These are phyloP conservation scores for Gandaritis pyraliata DNA, from an alignment of 2,888 invertebrate genomes.

Conservation along the genomic window DNA sequence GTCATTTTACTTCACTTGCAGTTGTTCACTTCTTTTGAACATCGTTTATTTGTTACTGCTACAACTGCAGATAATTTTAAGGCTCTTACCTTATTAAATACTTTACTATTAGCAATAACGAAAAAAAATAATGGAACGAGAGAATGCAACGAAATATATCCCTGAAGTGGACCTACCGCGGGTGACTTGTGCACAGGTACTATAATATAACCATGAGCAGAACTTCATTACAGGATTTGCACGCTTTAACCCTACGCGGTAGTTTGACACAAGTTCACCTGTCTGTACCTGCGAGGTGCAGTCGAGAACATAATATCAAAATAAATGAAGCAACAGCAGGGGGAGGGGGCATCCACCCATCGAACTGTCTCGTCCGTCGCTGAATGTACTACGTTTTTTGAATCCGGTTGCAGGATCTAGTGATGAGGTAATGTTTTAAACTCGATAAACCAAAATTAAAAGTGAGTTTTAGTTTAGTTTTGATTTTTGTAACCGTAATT, in stretches of 20 bases:
- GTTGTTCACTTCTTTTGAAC: not conserved
- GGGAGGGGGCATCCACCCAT: conserved; percentile 14
- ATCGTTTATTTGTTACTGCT: too few relatives aligned
- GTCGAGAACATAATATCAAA: not conserved
- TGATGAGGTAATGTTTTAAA: conserved; percentile 8
- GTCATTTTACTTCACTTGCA: conserved; percentile 3
- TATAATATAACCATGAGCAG: not conserved
- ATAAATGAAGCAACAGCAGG: not conserved
- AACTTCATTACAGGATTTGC: conserved; percentile 8
- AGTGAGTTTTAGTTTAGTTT: not conserved
- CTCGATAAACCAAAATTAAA: not conserved
- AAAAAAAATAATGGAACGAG: too few relatives aligned
- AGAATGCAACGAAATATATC: not conserved
- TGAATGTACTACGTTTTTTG: conserved; percentile 35
- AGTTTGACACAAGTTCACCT: conserved; percentile 3
- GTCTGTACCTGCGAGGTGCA: not conserved
- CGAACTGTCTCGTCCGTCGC: conserved; percentile 36
- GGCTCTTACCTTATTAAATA: too few relatives aligned
- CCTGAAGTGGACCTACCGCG: not conserved
- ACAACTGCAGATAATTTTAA: too few relatives aligned
- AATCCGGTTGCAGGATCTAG: conserved; percentile 32
- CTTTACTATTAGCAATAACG: too few relatives aligned
- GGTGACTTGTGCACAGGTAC: not conserved
- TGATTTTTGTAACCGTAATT: not conserved
- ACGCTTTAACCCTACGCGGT: not conserved